phyloP scores from a whole-genome alignment of 2,113 vertebrate species.

The Ophthalmolycus amberensis region DNA sequence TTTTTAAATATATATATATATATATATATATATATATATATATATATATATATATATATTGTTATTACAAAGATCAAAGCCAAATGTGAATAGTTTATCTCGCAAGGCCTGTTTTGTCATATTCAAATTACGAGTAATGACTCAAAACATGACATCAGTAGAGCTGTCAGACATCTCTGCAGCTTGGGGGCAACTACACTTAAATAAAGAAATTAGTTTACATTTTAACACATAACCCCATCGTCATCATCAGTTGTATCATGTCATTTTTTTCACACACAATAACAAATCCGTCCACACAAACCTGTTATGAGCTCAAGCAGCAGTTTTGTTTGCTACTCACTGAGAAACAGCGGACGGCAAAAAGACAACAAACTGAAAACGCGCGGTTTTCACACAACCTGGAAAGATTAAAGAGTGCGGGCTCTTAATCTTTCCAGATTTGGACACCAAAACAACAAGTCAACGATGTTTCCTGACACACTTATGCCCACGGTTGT shows the following conservation, averaged over 20 bases:
- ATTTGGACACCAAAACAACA: background rate
- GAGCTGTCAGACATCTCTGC: background rate
- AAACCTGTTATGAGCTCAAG: background rate
- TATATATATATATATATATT: background rate
- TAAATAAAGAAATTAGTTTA: background rate
- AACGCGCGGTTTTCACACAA: constrained; percentile 78
- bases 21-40: too few relatives aligned
- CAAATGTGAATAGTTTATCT: background rate
- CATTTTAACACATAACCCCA: background rate
- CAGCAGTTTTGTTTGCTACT: background rate
- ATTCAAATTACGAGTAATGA: constrained; percentile 18
- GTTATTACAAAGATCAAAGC: background rate
- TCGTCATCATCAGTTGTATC: background rate
- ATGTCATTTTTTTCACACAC: background rate
- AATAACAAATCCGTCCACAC: background rate
- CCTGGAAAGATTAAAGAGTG: constrained; percentile 18
- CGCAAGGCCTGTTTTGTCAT: background rate
- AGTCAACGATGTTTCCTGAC: background rate
- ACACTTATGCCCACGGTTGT: background rate
- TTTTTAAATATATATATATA: background rate
- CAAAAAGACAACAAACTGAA: constrained; percentile 73
- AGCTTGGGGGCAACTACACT: background rate
- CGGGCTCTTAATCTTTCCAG: background rate
- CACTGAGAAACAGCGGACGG: constrained; percentile 36
- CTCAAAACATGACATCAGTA: constrained; percentile 25